Evolutionary conservation across 2,113 vertebrate genomes (phyloP).

Genomic region (Murina feae): DNA sequence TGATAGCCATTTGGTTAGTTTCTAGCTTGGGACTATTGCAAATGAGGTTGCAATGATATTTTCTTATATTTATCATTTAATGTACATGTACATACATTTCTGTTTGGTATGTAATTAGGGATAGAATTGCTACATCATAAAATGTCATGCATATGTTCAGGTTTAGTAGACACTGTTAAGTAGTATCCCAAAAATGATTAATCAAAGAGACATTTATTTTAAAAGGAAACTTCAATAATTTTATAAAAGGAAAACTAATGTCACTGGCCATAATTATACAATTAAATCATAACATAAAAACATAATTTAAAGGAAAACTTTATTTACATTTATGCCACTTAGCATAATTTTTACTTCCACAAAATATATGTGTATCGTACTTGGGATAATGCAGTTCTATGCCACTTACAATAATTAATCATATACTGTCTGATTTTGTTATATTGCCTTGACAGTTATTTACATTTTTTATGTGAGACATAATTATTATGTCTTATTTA

Average conservation of each 20-base stretch:
- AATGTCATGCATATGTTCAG: not conserved
- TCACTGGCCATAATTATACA: not conserved
- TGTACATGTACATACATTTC: not conserved
- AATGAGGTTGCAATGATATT: not conserved
- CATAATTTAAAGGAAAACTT: not conserved
- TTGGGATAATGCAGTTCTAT: not conserved
- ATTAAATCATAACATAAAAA: not conserved
- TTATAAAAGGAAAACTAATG: not conserved
- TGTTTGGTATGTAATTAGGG: not conserved
- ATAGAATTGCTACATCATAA: not conserved
- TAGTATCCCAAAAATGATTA: not conserved
- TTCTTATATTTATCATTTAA: not conserved
- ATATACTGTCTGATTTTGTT: not conserved
- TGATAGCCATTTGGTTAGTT: not conserved
- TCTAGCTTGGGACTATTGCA: not conserved
- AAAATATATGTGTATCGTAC: not conserved
- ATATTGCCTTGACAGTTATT: not conserved
- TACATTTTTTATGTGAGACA: slow-evolving; percentile 37
- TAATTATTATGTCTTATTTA: slow-evolving; percentile 37
- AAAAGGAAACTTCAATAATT: not conserved
- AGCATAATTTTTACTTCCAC: not conserved
- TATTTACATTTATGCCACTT: not conserved
- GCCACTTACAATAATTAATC: slow-evolving; percentile 19
- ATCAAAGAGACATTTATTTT: not conserved
- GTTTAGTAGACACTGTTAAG: not conserved